Evolutionary conservation across 2,888 invertebrate genomes (phyloP).

Genomic region (Tenthredo notha): DNA sequence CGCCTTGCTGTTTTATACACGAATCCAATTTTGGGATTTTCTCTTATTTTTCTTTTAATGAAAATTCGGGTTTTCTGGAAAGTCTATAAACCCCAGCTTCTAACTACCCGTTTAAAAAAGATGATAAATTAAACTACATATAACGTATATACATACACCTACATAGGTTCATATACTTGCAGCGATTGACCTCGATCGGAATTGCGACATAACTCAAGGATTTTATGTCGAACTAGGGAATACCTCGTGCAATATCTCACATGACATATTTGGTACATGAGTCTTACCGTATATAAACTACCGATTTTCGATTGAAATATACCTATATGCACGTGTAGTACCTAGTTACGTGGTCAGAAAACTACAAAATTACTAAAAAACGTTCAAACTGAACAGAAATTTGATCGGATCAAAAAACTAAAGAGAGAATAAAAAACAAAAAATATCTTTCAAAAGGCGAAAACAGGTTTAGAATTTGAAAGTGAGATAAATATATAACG

Average conservation of each 20-base stretch:
- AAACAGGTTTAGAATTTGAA: neutral
- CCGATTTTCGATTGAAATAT: neutral
- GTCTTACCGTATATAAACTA: neutral
- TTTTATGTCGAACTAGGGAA: slow-evolving; percentile 44
- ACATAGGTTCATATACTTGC: neutral
- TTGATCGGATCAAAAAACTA: too few relatives aligned
- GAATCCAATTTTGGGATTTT: neutral
- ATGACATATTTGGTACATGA: slow-evolving; percentile 10
- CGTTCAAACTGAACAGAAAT: neutral
- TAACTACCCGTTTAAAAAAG: neutral
- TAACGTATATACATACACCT: neutral
- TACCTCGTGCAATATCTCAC: neutral
- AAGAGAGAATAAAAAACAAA: too few relatives aligned
- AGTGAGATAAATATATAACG: neutral
- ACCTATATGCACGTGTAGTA: neutral
- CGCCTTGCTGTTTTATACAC: neutral
- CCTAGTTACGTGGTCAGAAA: neutral
- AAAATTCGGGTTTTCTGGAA: neutral
- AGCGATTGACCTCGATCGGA: slow-evolving; percentile 47
- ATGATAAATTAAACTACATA: slow-evolving; percentile 16
- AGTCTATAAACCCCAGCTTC: neutral
- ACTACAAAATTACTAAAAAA: neutral
- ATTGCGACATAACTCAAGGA: slow-evolving; percentile 40
- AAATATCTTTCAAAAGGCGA: neutral
- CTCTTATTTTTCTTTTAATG: neutral